These are phyloP conservation scores for Colossoma macropomum DNA, from an alignment of 2,113 vertebrate genomes.

Conservation along the genomic window DNA sequence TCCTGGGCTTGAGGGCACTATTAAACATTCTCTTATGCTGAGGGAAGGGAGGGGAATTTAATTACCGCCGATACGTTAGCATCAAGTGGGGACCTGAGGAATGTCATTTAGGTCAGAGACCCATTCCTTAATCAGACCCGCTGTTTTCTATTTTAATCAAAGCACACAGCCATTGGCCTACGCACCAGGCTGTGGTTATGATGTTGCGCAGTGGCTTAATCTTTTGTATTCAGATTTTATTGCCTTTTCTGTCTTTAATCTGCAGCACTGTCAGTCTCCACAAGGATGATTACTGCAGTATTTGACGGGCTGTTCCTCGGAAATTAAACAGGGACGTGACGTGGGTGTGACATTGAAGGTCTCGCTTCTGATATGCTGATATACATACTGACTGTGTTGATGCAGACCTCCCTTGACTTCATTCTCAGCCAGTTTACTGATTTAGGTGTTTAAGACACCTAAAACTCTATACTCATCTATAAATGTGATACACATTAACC, in stretches of 20 bases:
- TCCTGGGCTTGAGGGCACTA: slow-evolving; percentile 54
- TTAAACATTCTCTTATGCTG: slow-evolving; percentile 59
- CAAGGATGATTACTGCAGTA: slow-evolving; percentile 63
- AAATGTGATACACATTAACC: too few relatives aligned
- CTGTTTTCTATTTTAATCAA: slow-evolving; percentile 64
- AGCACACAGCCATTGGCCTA: slow-evolving; percentile 33
- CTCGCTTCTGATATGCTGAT: slow-evolving; percentile 44
- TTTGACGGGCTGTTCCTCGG: slow-evolving; percentile 68
- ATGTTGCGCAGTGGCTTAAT: slow-evolving; percentile 40
- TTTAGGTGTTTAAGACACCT: too few relatives aligned
- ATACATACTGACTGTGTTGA: slow-evolving; percentile 26
- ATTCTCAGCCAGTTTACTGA: neutral
- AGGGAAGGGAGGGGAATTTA: slow-evolving; percentile 53
- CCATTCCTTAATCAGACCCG: slow-evolving; percentile 57
- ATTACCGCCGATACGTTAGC: slow-evolving; percentile 51
- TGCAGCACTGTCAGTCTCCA: slow-evolving; percentile 61
- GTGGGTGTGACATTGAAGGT: slow-evolving; percentile 74
- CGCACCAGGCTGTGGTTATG: slow-evolving; percentile 52
- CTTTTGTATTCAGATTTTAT: slow-evolving; percentile 50
- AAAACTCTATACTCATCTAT: too few relatives aligned
- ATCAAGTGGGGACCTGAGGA: slow-evolving; percentile 55
- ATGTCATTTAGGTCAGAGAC: slow-evolving; percentile 58
- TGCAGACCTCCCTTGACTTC: neutral
- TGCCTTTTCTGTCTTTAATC: slow-evolving; percentile 67
- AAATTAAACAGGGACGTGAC: slow-evolving; percentile 75